These are phyloP conservation scores for Eleginops maclovinus DNA, from an alignment of 2,113 vertebrate species.

Conservation along the genomic window DNA sequence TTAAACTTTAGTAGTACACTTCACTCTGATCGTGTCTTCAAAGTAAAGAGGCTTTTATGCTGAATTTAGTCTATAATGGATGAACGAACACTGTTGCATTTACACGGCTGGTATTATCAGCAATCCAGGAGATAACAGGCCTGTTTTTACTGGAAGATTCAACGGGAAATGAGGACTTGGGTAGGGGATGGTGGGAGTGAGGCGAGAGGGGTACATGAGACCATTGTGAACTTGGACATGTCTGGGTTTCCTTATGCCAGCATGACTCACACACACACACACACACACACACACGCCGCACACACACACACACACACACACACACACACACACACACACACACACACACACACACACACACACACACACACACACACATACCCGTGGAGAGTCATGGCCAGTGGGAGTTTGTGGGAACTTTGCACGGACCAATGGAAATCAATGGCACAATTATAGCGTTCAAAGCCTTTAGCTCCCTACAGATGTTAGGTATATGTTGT, in stretches of 20 bases:
- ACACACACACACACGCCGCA: conserved; percentile 9
- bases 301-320: conserved; percentile 20
- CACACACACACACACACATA: too few species aligned
- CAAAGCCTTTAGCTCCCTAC: conserved; percentile 55
- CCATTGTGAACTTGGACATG: conserved; percentile 75
- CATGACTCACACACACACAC: conserved; percentile 61
- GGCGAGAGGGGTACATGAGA: conserved; percentile 58
- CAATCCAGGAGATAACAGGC: conserved; percentile 64
- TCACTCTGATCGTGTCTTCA: conserved; percentile 42
- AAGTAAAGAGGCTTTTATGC: conserved; percentile 51
- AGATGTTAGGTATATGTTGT: conserved; percentile 72
- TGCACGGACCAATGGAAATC: conserved; percentile 55
- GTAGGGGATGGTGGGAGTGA: conserved; percentile 36
- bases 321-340: conserved; percentile 8
- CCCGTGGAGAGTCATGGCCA: conserved; percentile 37
- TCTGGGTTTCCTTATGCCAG: conserved; percentile 72
- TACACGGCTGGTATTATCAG: conserved; percentile 70
- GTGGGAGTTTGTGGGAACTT: conserved; percentile 79
- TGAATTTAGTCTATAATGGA: conserved; percentile 72
- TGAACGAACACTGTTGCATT: conserved; percentile 78
- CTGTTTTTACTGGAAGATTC: conserved; percentile 83
- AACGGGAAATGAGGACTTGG: conserved; percentile 74
- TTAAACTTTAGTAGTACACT: conserved; percentile 44
- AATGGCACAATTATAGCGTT: conserved; percentile 37
- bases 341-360: conserved; percentile 5